Evolutionary conservation across 1,140 invertebrate species (phyloP), one percentile per base, ranked within the genome.

Genomic region (Leptoteleia sp.): DNA sequence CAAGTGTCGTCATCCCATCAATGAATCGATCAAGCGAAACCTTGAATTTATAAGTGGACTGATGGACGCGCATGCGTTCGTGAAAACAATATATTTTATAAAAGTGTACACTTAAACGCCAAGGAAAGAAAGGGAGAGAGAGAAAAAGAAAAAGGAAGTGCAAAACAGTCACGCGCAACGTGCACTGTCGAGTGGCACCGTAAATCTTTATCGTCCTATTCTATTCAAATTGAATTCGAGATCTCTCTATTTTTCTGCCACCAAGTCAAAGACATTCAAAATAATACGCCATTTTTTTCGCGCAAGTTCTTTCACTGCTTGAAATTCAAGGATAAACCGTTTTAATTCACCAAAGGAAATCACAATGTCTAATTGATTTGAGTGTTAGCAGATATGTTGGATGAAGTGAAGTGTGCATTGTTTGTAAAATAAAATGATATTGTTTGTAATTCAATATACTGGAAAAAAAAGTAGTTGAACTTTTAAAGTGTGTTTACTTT

Each of bases 141-240:
- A 62, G 54, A 17, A 17, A 68, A 37, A n/a, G n/a, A 54, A 65
- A 77, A 68, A 83, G 82, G 76, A 83, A 81, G 81, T 81, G 82
- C 77, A 85, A 85, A 87, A 82, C 78, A 68, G 82, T 85, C 80
- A 84, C 82, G 81, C 81, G 77, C 78, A 73, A 47, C 76, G 70
- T 79, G 61, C 52, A 48, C 47, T 43, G 62, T 70, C 75, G 48
- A 72, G 78, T 70, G 50, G 67, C 83, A 83, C 84, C 83, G 82
- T 87, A 88, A 88, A 88, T 86, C 85, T 85, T 82, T 84, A 86
- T 84, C 83, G 75, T 68, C 77, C 87, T 84, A 88, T 88, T 88
- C 87, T 86, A 88, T 88, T 88, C 84, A 87, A 88, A 87, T 88
- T 85, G 82, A 83, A 84, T 82, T 76, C 82, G 82, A 72, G 57